Evolutionary conservation across 2,797 vertebrate species (phyloP), one percentile per base, ranked within the genome.

Genomic region (Gymnodraco acuticeps): DNA sequence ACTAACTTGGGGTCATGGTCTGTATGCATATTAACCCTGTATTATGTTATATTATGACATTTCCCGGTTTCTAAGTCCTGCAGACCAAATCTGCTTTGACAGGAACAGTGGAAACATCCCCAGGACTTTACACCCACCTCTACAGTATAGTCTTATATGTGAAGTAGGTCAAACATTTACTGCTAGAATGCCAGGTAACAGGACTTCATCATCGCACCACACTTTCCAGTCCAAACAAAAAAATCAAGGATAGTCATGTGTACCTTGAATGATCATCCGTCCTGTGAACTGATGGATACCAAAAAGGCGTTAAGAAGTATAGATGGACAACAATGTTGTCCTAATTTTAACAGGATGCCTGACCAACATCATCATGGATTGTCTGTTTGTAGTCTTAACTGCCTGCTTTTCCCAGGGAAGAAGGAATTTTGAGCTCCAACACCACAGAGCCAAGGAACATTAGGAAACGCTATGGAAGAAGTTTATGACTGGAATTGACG

Each of bases 371-470:
- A 17, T 62, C 43, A 3, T 17, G n/a, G 20, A 67, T 63, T 67
- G 46, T 78, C 63, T 73, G 58, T 75, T 61, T 72, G 64, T 38
- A 48, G 45, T 74, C 43, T 64, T 3, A 52, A 68, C 15, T 65
- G 8, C 47, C 20, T 19, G 45, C 42, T 63, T 86, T 62, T 73
- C 66, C 47, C 33, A 43, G 23, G 45, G 48, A 59, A 75, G 66
- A 83, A 20, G 20, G 20, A 20, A 58, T 31, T 67, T 19, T 53
- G 43, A 54, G 23, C 55, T 51, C 11, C 31, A 55, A 42, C 20
- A 54, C 45, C 27, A 17, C 70, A 33, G 23, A 78, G 60, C 62
- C 62, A 70, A 80, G 46, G 48, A 70, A 62, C 53, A 33, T 19
- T 17, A 19, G 46, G 45, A 67, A 83, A 77, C 76, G 45, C 41